phyloP scores from a whole-genome alignment of 2,797 vertebrate species.

The Myotis pilosus region DNA sequence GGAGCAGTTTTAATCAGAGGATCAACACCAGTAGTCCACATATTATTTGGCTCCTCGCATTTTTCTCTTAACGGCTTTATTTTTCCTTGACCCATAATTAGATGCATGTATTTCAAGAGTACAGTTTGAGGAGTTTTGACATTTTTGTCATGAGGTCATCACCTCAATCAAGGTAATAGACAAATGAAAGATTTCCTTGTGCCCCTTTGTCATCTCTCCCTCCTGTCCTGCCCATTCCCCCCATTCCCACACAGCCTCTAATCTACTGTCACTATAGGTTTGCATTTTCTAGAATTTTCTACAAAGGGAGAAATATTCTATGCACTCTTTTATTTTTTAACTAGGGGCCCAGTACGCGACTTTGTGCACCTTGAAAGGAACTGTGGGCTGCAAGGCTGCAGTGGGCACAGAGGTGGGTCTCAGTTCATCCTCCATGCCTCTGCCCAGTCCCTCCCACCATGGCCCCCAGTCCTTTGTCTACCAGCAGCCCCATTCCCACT shows the following conservation, averaged over 20 bases:
- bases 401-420: too few species aligned
- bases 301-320: neutral
- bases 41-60: neutral
- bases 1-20: neutral
- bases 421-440: too few species aligned
- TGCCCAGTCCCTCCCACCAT: too few species aligned
- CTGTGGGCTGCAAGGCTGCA: too few species aligned
- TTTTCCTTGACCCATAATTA: neutral
- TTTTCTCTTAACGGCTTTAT: neutral
- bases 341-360: too few species aligned
- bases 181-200: neutral
- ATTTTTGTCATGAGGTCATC: too few species aligned
- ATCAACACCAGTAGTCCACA: neutral
- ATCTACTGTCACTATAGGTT: neutral
- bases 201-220: neutral
- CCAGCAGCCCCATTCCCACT: too few species aligned
- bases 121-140: neutral
- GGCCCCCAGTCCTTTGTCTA: too few species aligned
- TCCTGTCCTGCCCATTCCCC: fast-evolving
- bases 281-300: neutral
- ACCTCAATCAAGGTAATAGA: neutral
- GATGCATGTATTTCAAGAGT: neutral
- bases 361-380: too few species aligned
- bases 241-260: neutral
- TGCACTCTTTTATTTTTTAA: neutral